Conservation (phyloP, 1,140 invertebrate genomes). For the Phenacoccus solenopsis region DNA sequence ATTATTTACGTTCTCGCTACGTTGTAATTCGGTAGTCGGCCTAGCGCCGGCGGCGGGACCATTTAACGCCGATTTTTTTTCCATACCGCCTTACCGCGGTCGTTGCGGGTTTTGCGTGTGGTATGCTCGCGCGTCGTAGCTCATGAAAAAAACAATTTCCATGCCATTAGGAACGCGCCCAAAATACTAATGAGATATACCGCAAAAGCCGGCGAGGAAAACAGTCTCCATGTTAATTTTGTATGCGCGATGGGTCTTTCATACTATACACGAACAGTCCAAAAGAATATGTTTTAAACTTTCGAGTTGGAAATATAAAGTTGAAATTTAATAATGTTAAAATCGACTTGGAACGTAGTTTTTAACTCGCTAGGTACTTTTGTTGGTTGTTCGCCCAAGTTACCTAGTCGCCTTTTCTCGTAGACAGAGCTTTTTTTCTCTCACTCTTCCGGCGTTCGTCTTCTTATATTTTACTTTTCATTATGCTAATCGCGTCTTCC, state of each 20-base stretch:
- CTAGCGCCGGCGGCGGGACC: neutral
- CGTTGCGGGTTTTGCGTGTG: too few relatives aligned
- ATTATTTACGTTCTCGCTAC: neutral
- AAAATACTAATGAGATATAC: neutral
- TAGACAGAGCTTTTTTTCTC: neutral
- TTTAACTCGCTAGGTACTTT: neutral
- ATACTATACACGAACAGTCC: neutral
- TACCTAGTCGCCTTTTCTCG: neutral
- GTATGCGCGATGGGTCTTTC: neutral
- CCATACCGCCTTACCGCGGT: neutral
- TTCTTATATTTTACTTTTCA: neutral
- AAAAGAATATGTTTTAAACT: neutral
- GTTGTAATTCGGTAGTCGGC: too few relatives aligned
- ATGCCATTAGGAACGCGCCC: neutral
- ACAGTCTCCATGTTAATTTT: neutral
- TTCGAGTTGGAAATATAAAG: neutral
- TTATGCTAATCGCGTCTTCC: neutral
- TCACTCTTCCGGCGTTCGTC: neutral
- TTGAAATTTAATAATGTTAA: slow-evolving; percentile 4
- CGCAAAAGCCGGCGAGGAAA: neutral
- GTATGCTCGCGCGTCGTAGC: neutral
- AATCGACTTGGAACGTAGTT: neutral
- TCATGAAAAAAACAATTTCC: neutral
- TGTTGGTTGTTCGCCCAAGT: neutral
- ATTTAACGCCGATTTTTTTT: neutral